Evolutionary conservation across 2,888 invertebrate species (phyloP), one percentile per base, ranked within the genome.

Genomic region (Boloria euphrosyne): DNA sequence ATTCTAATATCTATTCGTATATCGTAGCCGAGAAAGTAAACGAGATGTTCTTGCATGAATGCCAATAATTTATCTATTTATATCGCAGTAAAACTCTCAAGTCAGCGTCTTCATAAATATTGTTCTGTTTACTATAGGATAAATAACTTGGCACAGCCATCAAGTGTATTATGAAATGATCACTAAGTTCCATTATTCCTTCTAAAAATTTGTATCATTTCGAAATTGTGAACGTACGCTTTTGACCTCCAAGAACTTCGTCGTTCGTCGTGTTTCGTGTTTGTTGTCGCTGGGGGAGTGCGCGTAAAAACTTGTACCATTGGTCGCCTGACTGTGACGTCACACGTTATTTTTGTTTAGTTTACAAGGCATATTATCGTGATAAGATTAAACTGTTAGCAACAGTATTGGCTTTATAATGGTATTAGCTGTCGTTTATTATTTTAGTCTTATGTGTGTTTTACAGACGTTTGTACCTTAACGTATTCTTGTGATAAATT

Each of bases 271-370:
- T 66, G 53, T 47, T 57, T 13, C 44, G 58, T 63, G 50, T 47
- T 60, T 63, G 50, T 47, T 60, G 55, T 57, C 53, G 72, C 49
- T 76, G 83, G 82, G 86, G 90, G 91, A 89, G 89, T 90, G 90
- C 73, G 80, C 76, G 72, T 75, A 78, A 74, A 74, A 67, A 59
- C 65, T 54, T 66, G 75, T 75, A 71, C 77, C 68, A 89, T 91
- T 90, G 90, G 90, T 71, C 68, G 75, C 66, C 47, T 31, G 27
- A 22, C 50, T 47, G 76, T 89, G 89, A 89, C 87, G 87, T 89
- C 86, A 86, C 75, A 46, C 80, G 77, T 84, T 89, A 85, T 88
- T 89, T 86, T 84, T 74, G 79, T 78, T 83, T 81, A 81, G 81
- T 80, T 76, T 78, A 75, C 74, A 78, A 69, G 76, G 79, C 80